These are phyloP conservation scores for Sebastes vulpes DNA, from an alignment of 2,797 vertebrate species.

Conservation along the genomic window DNA sequence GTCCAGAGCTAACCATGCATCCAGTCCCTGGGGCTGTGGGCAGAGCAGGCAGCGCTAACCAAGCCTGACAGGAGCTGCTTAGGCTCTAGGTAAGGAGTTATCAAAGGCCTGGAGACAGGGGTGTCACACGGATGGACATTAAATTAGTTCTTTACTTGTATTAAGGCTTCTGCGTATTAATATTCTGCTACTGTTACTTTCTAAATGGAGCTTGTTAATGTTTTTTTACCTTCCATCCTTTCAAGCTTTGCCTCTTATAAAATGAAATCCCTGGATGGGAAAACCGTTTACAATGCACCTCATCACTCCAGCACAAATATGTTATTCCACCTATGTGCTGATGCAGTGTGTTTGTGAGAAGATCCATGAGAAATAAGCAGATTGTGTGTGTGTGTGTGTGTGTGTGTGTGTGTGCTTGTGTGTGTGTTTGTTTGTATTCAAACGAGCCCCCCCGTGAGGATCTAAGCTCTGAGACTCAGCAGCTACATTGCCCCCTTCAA, in stretches of 20 bases:
- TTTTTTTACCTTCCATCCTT: background rate
- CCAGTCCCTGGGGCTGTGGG: slow-evolving; percentile 66
- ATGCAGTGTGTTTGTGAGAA: slow-evolving; percentile 33
- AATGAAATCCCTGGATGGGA: slow-evolving; percentile 17
- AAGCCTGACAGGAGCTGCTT: slow-evolving; percentile 76
- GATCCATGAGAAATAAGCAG: slow-evolving; percentile 23
- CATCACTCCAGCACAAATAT: slow-evolving; percentile 21
- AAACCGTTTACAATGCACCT: slow-evolving; percentile 28
- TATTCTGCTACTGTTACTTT: slow-evolving; percentile 4
- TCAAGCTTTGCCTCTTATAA: background rate
- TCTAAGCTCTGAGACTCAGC: slow-evolving; percentile 59
- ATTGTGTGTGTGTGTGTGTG: slow-evolving; percentile 6
- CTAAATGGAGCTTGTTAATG: background rate
- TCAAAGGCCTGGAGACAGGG: slow-evolving; percentile 49
- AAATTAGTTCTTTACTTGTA: slow-evolving; percentile 31
- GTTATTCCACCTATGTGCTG: slow-evolving; percentile 33
- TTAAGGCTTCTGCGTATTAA: slow-evolving; percentile 9
- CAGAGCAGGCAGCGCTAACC: slow-evolving; percentile 74
- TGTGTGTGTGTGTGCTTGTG: background rate
- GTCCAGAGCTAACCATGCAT: slow-evolving; percentile 70
- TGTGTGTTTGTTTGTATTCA: slow-evolving; percentile 44
- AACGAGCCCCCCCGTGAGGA: slow-evolving; percentile 29
- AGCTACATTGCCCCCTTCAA: slow-evolving; percentile 61
- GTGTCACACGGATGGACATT: slow-evolving; percentile 44
- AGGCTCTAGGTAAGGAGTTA: slow-evolving; percentile 68